Evolutionary conservation across 2,113 vertebrate genomes (phyloP), one percentile per base, ranked within the genome.

Genomic region (Percina caprodes): DNA sequence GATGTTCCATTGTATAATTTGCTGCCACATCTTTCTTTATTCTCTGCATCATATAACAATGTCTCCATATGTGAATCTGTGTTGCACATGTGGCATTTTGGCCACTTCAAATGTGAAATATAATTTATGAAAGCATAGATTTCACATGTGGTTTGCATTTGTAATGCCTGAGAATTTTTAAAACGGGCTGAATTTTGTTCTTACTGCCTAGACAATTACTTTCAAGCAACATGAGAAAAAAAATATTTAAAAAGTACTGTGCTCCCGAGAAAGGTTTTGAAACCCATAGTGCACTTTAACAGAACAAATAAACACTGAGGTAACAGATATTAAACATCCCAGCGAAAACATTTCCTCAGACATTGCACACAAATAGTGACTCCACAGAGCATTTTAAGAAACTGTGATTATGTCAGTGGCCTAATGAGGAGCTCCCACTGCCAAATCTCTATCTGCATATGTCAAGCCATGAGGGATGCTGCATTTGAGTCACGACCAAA

Each of bases 401-500:
- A 6, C 55, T 26, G 15, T n/a, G 24, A 18, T 73, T 76, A 69
- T 51, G 79, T 49, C 42, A 60, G 39, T 2, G 61, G 11, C 66
- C 58, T 62, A 30, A 61, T 66, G 15, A 76, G 77, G 46, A 66
- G 62, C 59, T 69, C 35, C 62, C 52, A 21, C 59, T 30, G 35
- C 46, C 55, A 61, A 16, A 46, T 56, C 55, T 49, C 63, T 39
- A 23, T 79, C 56, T 76, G 74, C 71, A 33, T 68, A 33, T 67
- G 23, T 74, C 26, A 67, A n/a, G 4, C 56, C 45, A 18, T 61
- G 55, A 52, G 21, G n/a, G 80, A 79, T 72, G 82, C 73, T 83
- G 68, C 63, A 14, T 69, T 66, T 77, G 69, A 80, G 74, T 82
- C 72, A 54, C 45, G 60, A 73, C 60, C 69, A 52, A 83, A 69